Base-by-base conservation (phyloP, 2,113 vertebrate genomes). In the Aythya baeri region DNA sequence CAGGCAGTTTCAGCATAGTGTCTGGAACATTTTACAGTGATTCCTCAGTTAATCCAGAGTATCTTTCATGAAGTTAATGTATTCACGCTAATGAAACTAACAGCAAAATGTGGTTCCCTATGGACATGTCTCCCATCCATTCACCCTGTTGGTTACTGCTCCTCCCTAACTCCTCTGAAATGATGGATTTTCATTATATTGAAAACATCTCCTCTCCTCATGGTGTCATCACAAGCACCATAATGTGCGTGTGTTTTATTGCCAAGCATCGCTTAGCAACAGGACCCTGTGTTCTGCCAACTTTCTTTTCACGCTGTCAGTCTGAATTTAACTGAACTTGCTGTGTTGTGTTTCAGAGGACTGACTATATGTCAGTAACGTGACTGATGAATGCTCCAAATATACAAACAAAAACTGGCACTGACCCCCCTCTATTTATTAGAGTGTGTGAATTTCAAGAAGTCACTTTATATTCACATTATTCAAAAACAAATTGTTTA, bases 261-360 rank as follows among this genome's bases (percentile, higher is more conserved):
- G 97, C 95, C 94, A 97, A 95, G 91, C 83, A 95, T 96, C 77
- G 65, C 98, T 96, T 97, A 97, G 98, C 97, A 98, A 98, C 97
- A 0, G 96, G 94, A 94, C 91, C 92, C 79, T 83, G 73, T 96
- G 95, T 97, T 96, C 98, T 97, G 97, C 98, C 98, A 98, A 95
- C 89, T 96, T 95, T 88, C 92, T 92, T 95, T 96, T 94, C 88
- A 88, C 17, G 61, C 96, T 96, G 96, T 96, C 96, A 97, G 89
- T 96, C 96, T 96, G 96, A 96, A 97, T 97, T 96, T 96, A 95
- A 96, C 94, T 91, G 92, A 96, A 97, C 93, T 88, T 77, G 94
- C 68, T 87, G 92, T 86, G 95, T 87, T 87, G 94, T 96, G 91
- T 97, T 97, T 97, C 95, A 94, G 97, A 91, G 94, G 92, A 95